Percentiles rank a stretch among this genome's conserved stretches.
Evolutionary conservation across 2,888 invertebrate genomes (phyloP).

Genomic region (Alloscopus bannaensis): DNA sequence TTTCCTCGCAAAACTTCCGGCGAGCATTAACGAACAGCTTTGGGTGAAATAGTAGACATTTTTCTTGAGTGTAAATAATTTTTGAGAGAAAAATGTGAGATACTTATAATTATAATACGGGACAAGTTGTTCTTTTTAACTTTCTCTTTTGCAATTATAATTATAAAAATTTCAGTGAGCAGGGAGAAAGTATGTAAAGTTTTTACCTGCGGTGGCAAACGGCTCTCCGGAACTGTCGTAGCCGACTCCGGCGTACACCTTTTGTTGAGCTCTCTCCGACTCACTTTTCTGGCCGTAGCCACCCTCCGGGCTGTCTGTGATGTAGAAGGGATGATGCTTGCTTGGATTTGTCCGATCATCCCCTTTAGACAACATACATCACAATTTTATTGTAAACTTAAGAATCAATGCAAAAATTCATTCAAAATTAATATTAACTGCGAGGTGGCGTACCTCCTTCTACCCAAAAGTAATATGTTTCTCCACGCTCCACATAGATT

Average conservation of each 20-base stretch:
- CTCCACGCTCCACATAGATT: conserved; percentile 75
- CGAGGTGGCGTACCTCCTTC: conserved; percentile 74
- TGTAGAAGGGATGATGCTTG: conserved; percentile 94
- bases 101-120: background rate
- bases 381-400: background rate
- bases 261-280: conserved; percentile 83
- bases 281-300: conserved; percentile 88
- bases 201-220: conserved; percentile 84
- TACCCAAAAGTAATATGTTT: conserved; percentile 75
- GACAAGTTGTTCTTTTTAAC: background rate
- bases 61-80: background rate
- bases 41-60: background rate
- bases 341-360: conserved; percentile 87
- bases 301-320: conserved; percentile 89
- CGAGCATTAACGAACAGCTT: conserved; percentile 58
- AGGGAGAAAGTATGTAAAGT: too few relatives aligned
- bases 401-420: too few relatives aligned
- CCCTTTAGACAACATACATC: conserved; percentile 76
- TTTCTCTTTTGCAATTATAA: too few relatives aligned
- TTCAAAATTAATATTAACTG: background rate
- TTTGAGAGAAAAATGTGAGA: background rate
- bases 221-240: conserved; percentile 86
- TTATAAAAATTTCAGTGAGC: too few relatives aligned
- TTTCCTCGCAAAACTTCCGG: conserved; percentile 23
- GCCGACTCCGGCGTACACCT: conserved; percentile 87